These are phyloP conservation scores for Scaptomyza parva DNA, from an alignment of 2,888 invertebrate genomes.

Conservation along the genomic window DNA sequence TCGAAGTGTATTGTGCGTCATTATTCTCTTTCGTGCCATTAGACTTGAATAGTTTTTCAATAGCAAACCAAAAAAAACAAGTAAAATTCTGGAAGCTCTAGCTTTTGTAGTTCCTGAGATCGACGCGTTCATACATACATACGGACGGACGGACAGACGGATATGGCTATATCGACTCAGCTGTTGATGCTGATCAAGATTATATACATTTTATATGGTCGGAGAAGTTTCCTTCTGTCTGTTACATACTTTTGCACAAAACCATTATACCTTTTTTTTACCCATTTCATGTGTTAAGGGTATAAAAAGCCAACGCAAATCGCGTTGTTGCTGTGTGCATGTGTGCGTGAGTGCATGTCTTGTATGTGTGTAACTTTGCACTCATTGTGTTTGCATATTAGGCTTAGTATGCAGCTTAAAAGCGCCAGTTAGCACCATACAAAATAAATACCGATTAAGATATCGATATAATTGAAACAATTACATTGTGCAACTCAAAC, in stretches of 20 bases:
- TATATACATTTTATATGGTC: no score
- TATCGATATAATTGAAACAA: not conserved
- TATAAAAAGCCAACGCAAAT: no score
- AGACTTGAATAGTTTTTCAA: constrained; percentile 84
- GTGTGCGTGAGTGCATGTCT: constrained; percentile 6
- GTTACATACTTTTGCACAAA: no score
- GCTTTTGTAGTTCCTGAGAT: no score
- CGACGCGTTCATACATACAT: no score
- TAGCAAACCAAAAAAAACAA: constrained; percentile 34
- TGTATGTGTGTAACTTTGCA: constrained; percentile 5
- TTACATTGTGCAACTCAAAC: not conserved
- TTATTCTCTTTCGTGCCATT: constrained; percentile 85
- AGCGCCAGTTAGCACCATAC: not conserved
- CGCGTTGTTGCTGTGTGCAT: constrained; percentile 30
- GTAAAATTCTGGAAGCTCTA: no score
- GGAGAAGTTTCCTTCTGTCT: no score
- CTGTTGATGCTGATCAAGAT: no score
- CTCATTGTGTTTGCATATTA: constrained; percentile 4
- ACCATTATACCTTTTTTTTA: no score
- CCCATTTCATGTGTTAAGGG: no score
- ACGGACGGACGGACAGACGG: no score
- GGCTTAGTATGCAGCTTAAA: constrained; percentile 22
- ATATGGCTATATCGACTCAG: no score
- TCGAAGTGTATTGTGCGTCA: constrained; percentile 80
- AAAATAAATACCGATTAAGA: not conserved